Conservation (phyloP, 2,888 invertebrate species). For the Oscheius sp. region DNA sequence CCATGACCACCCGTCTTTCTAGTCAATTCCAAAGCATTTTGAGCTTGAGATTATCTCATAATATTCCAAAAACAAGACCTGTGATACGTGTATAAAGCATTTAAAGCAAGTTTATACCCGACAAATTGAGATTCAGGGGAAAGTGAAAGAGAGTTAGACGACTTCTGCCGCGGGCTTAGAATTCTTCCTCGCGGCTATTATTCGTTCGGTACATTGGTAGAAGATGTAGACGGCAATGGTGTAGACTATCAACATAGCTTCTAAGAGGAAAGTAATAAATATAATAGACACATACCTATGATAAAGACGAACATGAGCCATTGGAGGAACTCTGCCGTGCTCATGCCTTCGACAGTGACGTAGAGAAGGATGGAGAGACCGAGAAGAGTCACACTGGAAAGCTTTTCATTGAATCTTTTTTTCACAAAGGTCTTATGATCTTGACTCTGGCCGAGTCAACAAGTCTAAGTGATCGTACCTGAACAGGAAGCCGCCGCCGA, state of each 20-base stretch:
- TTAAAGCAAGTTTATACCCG: conserved; percentile 10
- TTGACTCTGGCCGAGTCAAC: background rate
- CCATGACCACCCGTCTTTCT: conserved; percentile 26
- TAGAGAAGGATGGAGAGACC: conserved; percentile 53
- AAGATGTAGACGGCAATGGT: conserved; percentile 18
- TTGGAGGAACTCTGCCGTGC: conserved; percentile 44
- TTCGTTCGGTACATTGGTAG: conserved; percentile 21
- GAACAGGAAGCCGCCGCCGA: conserved; percentile 50
- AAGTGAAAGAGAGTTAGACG: conserved; percentile 20
- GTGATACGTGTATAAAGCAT: background rate
- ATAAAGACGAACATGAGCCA: conserved; percentile 48
- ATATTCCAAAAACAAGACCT: conserved; percentile 16
- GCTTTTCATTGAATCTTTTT: background rate
- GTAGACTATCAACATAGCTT: conserved; percentile 4
- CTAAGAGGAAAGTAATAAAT: background rate
- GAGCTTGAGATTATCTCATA: conserved; percentile 28
- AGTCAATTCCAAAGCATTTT: conserved; percentile 30
- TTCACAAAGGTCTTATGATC: background rate
- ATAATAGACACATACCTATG: conserved; percentile 38
- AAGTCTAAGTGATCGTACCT: conserved; percentile 27
- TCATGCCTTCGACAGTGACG: conserved; percentile 54
- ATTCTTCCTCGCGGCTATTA: background rate
- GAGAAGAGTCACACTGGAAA: conserved; percentile 45
- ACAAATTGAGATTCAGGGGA: conserved; percentile 11
- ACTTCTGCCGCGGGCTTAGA: background rate